Evolutionary conservation across 92 coral and sea anemone species (phyloP), one percentile per base, ranked within the genome.

Genomic region (Meandrina meandrites): DNA sequence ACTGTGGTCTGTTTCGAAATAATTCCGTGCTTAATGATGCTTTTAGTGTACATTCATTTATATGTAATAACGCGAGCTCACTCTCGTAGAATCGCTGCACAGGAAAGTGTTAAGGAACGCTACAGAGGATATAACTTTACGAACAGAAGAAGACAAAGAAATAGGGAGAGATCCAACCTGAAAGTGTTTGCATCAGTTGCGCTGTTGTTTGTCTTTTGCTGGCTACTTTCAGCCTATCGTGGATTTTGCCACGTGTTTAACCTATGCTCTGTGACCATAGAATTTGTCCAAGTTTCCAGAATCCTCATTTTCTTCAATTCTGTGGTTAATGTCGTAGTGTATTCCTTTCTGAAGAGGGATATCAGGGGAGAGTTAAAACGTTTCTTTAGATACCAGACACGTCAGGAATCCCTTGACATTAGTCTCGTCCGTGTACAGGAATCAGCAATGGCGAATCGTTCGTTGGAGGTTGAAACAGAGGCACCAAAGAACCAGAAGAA

Each of bases 141-240:
- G 5, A 68, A 19, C 12, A 47, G 40, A 70, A 82, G 66, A 36
- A 30, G 67, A 32, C 48, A 82, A 68, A 71, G 86, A 68, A 69
- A 30, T 22, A 69, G 78, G 67, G 87, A 88, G 81, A 71, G 91
- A 18, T 88, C 88, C 22, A 88, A 62, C 28, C 88, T 88, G 11
- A 81, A 78, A n/a, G 84, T 77, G 19, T 83, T 89, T 27, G 85
- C 78, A 30, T 53, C 85, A 18, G 84, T 89, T 15, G 83, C 45
- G 50, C 31, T 76, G 56, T 35, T 89, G 76, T 89, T 89, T 36
- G 72, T 76, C 27, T 67, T 84, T 34, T 89, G 91, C 32, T 89
- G 91, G 91, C 48, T 78, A 10, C 27, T 89, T 57, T 83, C 91
- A 58, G 83, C 89, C 13, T 89, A 89, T 67, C 76, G 91, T 60